Percentiles rank a stretch among this genome's conserved stretches.
Evolutionary conservation across 2,888 invertebrate genomes (phyloP).

Genomic region (Lymantria monacha): DNA sequence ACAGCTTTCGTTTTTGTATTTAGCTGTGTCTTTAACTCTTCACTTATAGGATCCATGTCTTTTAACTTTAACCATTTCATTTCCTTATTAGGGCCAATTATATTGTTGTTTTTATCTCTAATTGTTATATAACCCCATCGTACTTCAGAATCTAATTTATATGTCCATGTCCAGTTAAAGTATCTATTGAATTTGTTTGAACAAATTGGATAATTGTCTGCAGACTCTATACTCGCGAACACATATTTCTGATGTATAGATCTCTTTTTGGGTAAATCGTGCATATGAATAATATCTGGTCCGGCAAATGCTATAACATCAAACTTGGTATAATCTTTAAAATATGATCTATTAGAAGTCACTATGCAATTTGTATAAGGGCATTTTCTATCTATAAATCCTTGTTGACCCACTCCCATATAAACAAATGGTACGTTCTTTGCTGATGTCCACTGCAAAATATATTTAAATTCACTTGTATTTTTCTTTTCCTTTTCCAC

Average conservation of each 20-base stretch:
- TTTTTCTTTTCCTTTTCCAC: neutral
- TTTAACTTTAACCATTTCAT: slow-evolving; percentile 47
- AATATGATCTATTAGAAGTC: slow-evolving; percentile 39
- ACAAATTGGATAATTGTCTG: slow-evolving; percentile 48
- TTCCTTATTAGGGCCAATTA: slow-evolving; percentile 44
- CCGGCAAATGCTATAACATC: slow-evolving; percentile 58
- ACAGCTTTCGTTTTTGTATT: slow-evolving; percentile 42
- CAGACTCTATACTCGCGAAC: slow-evolving; percentile 55
- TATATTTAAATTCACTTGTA: slow-evolving; percentile 37
- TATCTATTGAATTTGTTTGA: slow-evolving; percentile 39
- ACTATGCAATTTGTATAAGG: slow-evolving; percentile 56
- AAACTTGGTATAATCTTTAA: slow-evolving; percentile 46
- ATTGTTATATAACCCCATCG: slow-evolving; percentile 49
- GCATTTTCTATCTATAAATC: slow-evolving; percentile 50
- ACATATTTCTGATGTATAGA: slow-evolving; percentile 53
- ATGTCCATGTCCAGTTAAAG: slow-evolving; percentile 68
- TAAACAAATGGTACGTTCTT: slow-evolving; percentile 42
- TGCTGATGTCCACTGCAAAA: slow-evolving; percentile 48
- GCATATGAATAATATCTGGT: slow-evolving; percentile 37
- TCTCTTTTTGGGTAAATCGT: slow-evolving; percentile 34
- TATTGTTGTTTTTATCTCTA: slow-evolving; percentile 34
- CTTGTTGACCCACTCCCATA: slow-evolving; percentile 38
- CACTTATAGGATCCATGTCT: slow-evolving; percentile 44
- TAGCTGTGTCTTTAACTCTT: slow-evolving; percentile 31
- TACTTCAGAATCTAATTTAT: slow-evolving; percentile 53